Evolutionary conservation across 2,797 vertebrate genomes (phyloP), one percentile per base, ranked within the genome.

Genomic region (Chloroceryle inda): DNA sequence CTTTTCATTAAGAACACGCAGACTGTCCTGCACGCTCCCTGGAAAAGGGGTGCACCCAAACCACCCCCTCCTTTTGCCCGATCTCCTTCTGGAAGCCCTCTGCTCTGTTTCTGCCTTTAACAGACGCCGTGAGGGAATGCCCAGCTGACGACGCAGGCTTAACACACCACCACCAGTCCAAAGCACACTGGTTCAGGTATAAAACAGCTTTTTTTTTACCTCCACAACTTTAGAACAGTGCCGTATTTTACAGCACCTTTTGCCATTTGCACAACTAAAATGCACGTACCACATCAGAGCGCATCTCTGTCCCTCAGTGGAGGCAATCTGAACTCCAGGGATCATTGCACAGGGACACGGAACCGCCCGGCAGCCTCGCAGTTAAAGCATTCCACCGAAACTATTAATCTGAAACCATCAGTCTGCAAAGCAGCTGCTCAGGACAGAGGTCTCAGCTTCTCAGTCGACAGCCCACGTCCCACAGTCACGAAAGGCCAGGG

Each of bases 211-310:
- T 93, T 94, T 88, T 37, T 64, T 94, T 88, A 35, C 63, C 92
- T 24, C 17, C 94, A 95, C 40, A 96, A 89, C 85, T 97, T 96
- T 68, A 94, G 92, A 90, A 23, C 62, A 49, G 22, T 6, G 24
- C 19, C 0, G 0, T 11, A 88, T 95, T 97, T 96, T 79, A 96
- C 55, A 73, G 47, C 69, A 93, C 93, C 94, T 79, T 77, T 77
- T n/a, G 4, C 53, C 62, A 97, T 58, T 58, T 85, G 90, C 95
- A 95, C 94, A 95, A 91, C 94, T 92, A 92, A 96, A 93, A 96
- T 50, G 94, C 6, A 1, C 63, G 96, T 42, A 40, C 89, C 23
- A 33, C 62, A 26, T 93, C 63, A 94, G 80, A 96, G 93, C 80
- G 86, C 35, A 9, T 94, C 95, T 91, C 77, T 63, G 94, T 88